Conservation (phyloP, 2,888 invertebrate genomes). For the Blastobasis adustella region DNA sequence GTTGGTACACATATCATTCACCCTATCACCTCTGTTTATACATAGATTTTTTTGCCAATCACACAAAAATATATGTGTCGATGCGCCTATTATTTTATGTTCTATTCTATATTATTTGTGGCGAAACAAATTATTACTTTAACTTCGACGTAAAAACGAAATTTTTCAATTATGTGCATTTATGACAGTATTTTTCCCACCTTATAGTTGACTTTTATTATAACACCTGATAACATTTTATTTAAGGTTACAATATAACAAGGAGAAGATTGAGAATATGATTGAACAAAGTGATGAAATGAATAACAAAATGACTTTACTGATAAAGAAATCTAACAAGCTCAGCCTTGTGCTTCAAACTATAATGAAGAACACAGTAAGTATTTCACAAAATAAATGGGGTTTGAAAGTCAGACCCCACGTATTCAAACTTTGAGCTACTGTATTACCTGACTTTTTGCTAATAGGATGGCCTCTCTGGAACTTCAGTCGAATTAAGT, state of each 20-base stretch:
- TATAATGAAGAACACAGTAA: constrained; percentile 1
- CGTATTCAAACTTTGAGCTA: too few relatives aligned
- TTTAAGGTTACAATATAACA: constrained; percentile 27
- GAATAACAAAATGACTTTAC: constrained; percentile 13
- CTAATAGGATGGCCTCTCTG: too few relatives aligned
- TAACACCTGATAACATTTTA: neutral
- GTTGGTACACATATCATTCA: too few relatives aligned
- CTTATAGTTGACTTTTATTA: neutral
- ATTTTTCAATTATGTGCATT: neutral
- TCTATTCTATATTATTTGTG: neutral
- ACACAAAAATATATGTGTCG: neutral
- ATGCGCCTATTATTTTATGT: neutral
- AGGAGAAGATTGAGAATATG: constrained; percentile 23
- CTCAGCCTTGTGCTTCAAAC: constrained; percentile 7
- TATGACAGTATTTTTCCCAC: too few relatives aligned
- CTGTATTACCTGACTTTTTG: too few relatives aligned
- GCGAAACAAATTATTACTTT: neutral
- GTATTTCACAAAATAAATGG: neutral
- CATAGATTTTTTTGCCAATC: neutral
- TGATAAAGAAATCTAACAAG: constrained; percentile 17
- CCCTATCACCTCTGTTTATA: too few relatives aligned
- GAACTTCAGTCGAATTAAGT: too few relatives aligned
- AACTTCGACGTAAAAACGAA: neutral
- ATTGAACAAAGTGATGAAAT: constrained; percentile 15
- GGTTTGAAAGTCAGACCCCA: too few relatives aligned